Evolutionary conservation across 2,797 vertebrate genomes (phyloP).

Genomic region (Lepus townsendii): DNA sequence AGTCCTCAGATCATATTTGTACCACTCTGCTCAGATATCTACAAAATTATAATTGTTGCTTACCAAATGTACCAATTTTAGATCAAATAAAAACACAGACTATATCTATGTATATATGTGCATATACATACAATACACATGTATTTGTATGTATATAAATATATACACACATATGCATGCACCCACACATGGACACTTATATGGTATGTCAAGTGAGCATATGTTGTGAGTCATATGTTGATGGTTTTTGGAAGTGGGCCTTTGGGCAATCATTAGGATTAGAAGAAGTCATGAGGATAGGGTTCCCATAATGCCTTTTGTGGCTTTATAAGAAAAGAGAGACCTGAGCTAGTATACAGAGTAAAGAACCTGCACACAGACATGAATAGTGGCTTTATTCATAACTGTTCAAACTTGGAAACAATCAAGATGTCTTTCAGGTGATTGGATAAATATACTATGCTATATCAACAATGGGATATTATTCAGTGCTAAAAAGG

Average conservation of each 20-base stretch:
- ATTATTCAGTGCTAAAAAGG: background rate
- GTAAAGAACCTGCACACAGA: no score
- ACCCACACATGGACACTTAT: background rate
- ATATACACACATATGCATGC: background rate
- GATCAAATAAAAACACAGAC: background rate
- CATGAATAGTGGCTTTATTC: no score
- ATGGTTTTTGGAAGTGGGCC: background rate
- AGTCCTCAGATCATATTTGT: background rate
- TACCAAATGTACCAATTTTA: conserved; percentile 14
- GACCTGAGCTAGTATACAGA: no score
- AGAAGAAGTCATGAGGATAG: background rate
- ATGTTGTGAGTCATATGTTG: background rate
- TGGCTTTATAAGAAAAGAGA: background rate
- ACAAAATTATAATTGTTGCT: background rate
- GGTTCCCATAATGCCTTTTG: no score
- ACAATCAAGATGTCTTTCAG: background rate
- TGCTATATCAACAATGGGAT: background rate
- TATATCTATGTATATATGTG: no score
- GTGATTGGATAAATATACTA: background rate
- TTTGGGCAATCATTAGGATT: background rate
- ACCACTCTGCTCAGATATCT: background rate
- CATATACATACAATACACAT: background rate
- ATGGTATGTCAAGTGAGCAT: background rate
- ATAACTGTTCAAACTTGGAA: no score
- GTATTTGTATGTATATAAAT: background rate